Percentiles rank a stretch among this genome's conserved stretches.
Conservation (phyloP, 1,140 invertebrate species). For the Episyrphus balteatus region DNA sequence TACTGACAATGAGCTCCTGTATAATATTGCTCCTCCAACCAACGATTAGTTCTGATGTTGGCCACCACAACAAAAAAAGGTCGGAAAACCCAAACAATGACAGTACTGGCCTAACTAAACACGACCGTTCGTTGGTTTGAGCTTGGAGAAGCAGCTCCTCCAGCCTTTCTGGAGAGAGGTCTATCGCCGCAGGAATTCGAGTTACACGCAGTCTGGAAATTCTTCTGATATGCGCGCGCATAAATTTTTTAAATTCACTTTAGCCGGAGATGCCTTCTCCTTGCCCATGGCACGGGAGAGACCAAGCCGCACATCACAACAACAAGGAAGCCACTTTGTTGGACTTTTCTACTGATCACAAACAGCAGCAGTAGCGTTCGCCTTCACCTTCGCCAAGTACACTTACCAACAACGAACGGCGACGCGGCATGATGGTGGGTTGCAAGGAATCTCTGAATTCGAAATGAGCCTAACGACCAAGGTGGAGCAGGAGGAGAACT, state of each 20-base stretch:
- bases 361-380: too few relatives aligned
- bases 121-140: background rate
- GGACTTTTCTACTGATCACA: background rate
- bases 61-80: background rate
- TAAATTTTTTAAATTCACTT: background rate
- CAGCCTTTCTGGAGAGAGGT: background rate
- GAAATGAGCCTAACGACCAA: background rate
- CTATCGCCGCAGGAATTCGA: background rate
- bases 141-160: background rate
- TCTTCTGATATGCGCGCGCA: background rate
- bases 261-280: background rate
- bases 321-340: background rate
- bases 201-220: background rate
- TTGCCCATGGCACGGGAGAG: background rate
- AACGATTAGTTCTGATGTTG: background rate
- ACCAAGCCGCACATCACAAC: background rate
- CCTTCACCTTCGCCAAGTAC: too few relatives aligned
- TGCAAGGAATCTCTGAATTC: too few relatives aligned
- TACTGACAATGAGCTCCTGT: too few relatives aligned
- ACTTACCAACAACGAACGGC: too few relatives aligned
- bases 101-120: background rate
- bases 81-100: too few relatives aligned
- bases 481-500: background rate
- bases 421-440: too few relatives aligned
- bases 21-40: background rate